A percentile compares a stretch with the other conserved stretches of the same genome.
Evolutionary conservation across 1,140 invertebrate species (phyloP).

Genomic region (Matsumurasca onukii): DNA sequence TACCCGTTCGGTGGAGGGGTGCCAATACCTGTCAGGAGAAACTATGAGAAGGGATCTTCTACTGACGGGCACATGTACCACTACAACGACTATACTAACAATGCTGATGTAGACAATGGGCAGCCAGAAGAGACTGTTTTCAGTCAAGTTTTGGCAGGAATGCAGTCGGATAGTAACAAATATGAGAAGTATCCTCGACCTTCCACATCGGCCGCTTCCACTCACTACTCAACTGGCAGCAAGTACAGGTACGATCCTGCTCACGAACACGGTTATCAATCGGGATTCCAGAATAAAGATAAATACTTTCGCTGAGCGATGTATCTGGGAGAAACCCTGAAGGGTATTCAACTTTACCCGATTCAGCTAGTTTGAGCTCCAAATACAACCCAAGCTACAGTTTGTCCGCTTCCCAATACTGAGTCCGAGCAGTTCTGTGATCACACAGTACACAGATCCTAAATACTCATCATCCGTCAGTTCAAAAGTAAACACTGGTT

Average conservation of each 20-base stretch:
- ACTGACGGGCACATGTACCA: slow-evolving; percentile 38
- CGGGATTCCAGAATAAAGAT: slow-evolving; percentile 11
- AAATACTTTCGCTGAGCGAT: slow-evolving; percentile 28
- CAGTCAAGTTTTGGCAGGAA: slow-evolving; percentile 66
- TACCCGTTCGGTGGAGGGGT: slow-evolving; percentile 66
- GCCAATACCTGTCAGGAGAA: slow-evolving; percentile 53
- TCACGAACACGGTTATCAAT: slow-evolving; percentile 30
- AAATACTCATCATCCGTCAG: slow-evolving; percentile 18
- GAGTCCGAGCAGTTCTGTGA: slow-evolving; percentile 5
- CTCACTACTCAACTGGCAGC: not conserved
- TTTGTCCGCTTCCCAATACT: slow-evolving; percentile 5
- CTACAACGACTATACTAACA: slow-evolving; percentile 39
- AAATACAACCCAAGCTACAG: slow-evolving; percentile 22
- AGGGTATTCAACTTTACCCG: slow-evolving; percentile 30
- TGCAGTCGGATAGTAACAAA: slow-evolving; percentile 38
- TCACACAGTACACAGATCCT: slow-evolving; percentile 10
- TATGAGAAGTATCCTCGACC: slow-evolving; percentile 22
- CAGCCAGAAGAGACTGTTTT: slow-evolving; percentile 73
- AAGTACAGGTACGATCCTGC: slow-evolving; percentile 34
- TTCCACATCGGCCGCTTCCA: slow-evolving; percentile 9
- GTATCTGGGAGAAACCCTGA: slow-evolving; percentile 25
- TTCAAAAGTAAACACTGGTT: not conserved
- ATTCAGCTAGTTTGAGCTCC: slow-evolving; percentile 34
- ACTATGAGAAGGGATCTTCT: slow-evolving; percentile 32
- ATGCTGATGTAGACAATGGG: slow-evolving; percentile 46